Evolutionary conservation across 2,113 vertebrate species (phyloP), one percentile per base, ranked within the genome.

Genomic region (Sinocyclocheilus maitianheensis): DNA sequence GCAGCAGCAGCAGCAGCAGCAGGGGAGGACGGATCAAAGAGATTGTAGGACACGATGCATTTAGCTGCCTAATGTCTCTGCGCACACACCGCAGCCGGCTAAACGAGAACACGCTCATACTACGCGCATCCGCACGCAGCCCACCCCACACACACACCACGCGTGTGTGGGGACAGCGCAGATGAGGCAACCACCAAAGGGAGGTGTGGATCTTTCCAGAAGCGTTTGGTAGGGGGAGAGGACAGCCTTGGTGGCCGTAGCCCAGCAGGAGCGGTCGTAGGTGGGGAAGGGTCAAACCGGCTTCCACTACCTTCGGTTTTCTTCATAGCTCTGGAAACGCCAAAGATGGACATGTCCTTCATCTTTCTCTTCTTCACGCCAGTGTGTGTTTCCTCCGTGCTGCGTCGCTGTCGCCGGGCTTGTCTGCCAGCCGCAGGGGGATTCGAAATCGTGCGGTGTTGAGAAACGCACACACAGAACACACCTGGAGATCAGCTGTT

Each of bases 331-430:
- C n/a, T 9, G 58, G 46, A 48, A 63, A 83, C 5, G 14, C 58
- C 84, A 77, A 88, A 89, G 89, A 89, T 89, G 89, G 86, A 80
- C 69, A 71, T 94, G 46, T 78, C 77, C 74, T 84, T 88, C 85
- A 77, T 69, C 77, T 24, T 82, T 71, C 77, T 87, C 94, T 93
- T 94, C 93, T 53, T 80, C 77, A 72, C 5, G 62, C 24, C 65
- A 71, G 86, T 81, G 84, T 84, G 55, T 81, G 82, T 43, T 74
- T 86, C 85, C 71, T 71, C 69, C 37, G 62, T 72, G 85, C 65
- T 72, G 85, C 87, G 40, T 86, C 48, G 88, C 86, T 79, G 84
- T 84, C 85, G 40, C 51, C 48, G 46, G 77, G 53, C 83, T 87
- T 77, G 85, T 82, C 80, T 83, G 26, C 46, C 85, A 65, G 85